Percentiles rank a stretch among this genome's conserved stretches.
phyloP scores from a whole-genome alignment of 2,113 vertebrate genomes.

The Dasypus novemcinctus region DNA sequence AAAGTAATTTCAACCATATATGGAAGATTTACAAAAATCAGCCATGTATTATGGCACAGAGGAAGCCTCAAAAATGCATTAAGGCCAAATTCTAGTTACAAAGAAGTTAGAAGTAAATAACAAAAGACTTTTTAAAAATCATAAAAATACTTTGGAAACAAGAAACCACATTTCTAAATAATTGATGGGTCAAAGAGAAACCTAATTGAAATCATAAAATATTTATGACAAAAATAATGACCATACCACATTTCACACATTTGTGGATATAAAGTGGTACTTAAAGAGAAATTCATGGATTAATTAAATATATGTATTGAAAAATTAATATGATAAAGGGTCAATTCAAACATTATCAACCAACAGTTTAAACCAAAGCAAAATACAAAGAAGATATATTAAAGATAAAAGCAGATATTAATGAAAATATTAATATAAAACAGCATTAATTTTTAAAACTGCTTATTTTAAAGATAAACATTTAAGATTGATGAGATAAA shows the following conservation, averaged over 20 bases:
- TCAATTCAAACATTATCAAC: neutral
- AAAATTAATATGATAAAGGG: conserved; percentile 16
- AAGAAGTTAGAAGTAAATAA: neutral
- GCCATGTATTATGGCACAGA: conserved; percentile 5
- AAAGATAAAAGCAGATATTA: neutral
- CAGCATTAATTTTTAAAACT: conserved; percentile 22
- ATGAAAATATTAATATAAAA: conserved; percentile 11
- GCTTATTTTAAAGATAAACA: conserved; percentile 21
- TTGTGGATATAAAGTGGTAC: conserved; percentile 31
- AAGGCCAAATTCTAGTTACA: conserved; percentile 37
- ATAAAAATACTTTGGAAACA: conserved; percentile 49
- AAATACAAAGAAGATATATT: conserved; percentile 18
- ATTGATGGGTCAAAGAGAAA: conserved; percentile 45
- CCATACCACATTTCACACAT: neutral
- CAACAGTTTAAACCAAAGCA: conserved; percentile 27
- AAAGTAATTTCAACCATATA: neutral
- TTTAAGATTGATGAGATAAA: neutral
- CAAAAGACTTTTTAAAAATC: conserved; percentile 14
- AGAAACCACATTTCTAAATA: conserved; percentile 57
- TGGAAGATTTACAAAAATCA: conserved; percentile 37
- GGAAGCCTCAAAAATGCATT: conserved; percentile 33
- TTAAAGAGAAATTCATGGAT: conserved; percentile 43
- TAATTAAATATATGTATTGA: conserved; percentile 26
- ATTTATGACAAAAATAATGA: conserved; percentile 64
- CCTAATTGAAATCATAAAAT: conserved; percentile 58